A percentile compares a stretch with the other conserved stretches of the same genome.
phyloP scores from a whole-genome alignment of 2,113 vertebrate species.

The Pituophis catenifer region DNA sequence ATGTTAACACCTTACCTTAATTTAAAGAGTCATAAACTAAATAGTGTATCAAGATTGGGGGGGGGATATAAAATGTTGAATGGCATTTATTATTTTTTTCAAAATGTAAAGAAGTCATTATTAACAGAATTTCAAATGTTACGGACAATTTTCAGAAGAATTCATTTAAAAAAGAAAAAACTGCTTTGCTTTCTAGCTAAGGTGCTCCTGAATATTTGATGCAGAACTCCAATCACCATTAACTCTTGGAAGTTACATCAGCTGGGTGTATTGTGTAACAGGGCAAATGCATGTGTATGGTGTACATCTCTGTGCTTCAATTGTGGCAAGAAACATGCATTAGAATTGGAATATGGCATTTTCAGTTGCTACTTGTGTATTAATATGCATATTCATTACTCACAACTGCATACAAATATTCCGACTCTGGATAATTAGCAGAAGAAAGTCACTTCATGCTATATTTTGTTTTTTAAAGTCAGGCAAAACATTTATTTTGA shows the following conservation, averaged over 20 bases:
- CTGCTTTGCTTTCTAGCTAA: neutral
- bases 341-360: neutral
- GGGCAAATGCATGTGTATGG: neutral
- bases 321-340: neutral
- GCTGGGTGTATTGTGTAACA: neutral
- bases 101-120: slow-evolving; percentile 5
- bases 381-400: neutral
- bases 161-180: neutral
- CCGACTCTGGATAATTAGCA: neutral
- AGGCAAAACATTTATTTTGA: neutral
- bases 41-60: neutral
- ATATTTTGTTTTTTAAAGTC: neutral
- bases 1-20: neutral
- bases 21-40: neutral
- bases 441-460: neutral
- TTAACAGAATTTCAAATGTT: slow-evolving; percentile 31
- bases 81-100: neutral
- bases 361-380: neutral
- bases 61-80: neutral
- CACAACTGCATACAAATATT: neutral
- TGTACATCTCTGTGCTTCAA: neutral
- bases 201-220: neutral
- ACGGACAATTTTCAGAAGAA: slow-evolving; percentile 22
- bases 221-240: no score
- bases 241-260: neutral